A percentile compares a stretch with the other conserved stretches of the same genome.
Conservation (phyloP, 2,113 vertebrate genomes). For the Pelobates fuscus region DNA sequence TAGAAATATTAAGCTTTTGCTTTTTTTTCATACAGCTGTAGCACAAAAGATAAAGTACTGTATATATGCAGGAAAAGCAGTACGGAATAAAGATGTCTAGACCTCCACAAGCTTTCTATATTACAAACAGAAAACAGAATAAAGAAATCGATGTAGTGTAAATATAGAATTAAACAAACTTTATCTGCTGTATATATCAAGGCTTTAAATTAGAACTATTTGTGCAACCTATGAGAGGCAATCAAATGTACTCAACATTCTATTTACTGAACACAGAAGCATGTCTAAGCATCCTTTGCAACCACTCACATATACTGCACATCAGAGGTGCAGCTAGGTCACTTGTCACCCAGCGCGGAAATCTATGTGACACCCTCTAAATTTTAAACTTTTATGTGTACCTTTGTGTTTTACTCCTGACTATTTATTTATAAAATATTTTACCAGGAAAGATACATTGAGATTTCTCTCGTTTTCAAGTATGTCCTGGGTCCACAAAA, state of each 20-base stretch:
- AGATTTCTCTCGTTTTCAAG: too few relatives aligned
- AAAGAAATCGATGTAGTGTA: background rate
- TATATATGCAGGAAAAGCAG: background rate
- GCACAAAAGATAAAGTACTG: conserved; percentile 22
- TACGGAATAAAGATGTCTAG: background rate
- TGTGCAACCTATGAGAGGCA: background rate
- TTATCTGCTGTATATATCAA: background rate
- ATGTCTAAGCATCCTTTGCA: too few relatives aligned
- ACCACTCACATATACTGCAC: too few relatives aligned
- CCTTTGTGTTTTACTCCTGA: too few relatives aligned
- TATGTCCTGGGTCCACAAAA: too few relatives aligned
- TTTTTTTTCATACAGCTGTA: conserved; percentile 10
- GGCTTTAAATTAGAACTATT: background rate
- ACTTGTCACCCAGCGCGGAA: too few relatives aligned
- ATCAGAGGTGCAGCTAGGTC: too few relatives aligned
- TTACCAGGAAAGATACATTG: too few relatives aligned
- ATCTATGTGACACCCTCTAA: too few relatives aligned
- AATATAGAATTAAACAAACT: background rate
- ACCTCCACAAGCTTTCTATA: background rate
- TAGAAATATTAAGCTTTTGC: conserved; percentile 24
- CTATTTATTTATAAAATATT: too few relatives aligned
- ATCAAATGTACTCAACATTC: background rate
- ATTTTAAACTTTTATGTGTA: too few relatives aligned
- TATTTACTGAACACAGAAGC: too few relatives aligned
- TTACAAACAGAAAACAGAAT: background rate